These are phyloP conservation scores for Eunapius fragilis DNA, from an alignment of 37 sponge, comb jelly and placozoan species.

Conservation along the genomic window DNA sequence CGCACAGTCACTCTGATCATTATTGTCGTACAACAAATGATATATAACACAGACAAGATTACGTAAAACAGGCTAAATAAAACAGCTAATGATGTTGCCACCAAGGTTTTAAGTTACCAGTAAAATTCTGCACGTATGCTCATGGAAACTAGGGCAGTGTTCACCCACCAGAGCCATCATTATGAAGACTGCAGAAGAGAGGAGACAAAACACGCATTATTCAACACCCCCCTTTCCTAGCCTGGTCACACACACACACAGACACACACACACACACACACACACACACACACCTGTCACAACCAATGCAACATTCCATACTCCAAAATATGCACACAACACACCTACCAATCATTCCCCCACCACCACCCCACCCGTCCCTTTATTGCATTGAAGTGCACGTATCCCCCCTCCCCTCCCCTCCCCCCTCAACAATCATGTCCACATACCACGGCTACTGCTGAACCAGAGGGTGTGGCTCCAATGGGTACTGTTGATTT, in stretches of 20 bases:
- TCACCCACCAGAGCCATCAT: not conserved
- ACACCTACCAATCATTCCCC: too few relatives aligned
- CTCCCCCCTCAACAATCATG: too few relatives aligned
- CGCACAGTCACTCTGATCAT: not conserved
- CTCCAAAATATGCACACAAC: too few relatives aligned
- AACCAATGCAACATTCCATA: too few relatives aligned
- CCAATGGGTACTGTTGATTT: slow-evolving; percentile 20
- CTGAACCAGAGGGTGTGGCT: slow-evolving; percentile 50
- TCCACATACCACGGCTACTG: not conserved
- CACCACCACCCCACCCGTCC: too few relatives aligned
- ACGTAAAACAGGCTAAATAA: not conserved
- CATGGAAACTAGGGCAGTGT: not conserved
- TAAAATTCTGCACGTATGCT: not conserved
- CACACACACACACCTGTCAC: not conserved
- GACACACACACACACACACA: slow-evolving; percentile 4
- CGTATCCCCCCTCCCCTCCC: too few relatives aligned
- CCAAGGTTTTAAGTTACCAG: not conserved
- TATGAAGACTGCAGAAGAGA: not conserved
- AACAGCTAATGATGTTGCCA: not conserved
- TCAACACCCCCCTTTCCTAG: not conserved
- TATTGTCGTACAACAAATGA: not conserved
- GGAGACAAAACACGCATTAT: not conserved
- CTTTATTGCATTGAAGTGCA: too few relatives aligned
- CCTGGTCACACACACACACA: slow-evolving; percentile 15
- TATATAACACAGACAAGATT: not conserved